These are phyloP conservation scores for Ganaspis sp. DNA, from an alignment of 1,140 invertebrate species.

Conservation along the genomic window DNA sequence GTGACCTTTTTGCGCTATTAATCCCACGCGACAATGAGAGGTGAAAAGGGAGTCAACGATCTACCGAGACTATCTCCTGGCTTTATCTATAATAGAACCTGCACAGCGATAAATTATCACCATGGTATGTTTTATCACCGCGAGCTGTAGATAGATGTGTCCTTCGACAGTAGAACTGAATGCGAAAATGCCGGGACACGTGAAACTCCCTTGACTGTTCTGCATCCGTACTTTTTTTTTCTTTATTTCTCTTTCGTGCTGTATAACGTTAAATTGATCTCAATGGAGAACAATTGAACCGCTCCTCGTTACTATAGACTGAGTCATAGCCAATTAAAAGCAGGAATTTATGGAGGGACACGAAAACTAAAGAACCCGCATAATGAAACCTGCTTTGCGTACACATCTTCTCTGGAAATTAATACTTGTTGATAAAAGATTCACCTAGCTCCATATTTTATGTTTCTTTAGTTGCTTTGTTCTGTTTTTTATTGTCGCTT, in stretches of 20 bases:
- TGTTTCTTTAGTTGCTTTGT: no score
- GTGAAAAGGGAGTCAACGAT: not conserved
- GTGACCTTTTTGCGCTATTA: not conserved
- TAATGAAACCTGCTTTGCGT: slow-evolving; percentile 8
- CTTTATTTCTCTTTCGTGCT: not conserved
- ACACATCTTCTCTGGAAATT: not conserved
- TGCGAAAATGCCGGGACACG: not conserved
- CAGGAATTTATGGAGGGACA: slow-evolving; percentile 46
- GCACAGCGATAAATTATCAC: not conserved
- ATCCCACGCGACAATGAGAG: not conserved
- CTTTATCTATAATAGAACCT: not conserved
- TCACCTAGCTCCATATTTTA: no score
- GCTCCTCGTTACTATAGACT: slow-evolving; percentile 52
- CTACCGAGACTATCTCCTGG: not conserved
- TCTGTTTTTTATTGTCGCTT: no score
- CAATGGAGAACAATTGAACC: slow-evolving; percentile 60
- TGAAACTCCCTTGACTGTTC: not conserved
- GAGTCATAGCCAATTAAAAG: slow-evolving; percentile 59
- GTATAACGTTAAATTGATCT: slow-evolving; percentile 50
- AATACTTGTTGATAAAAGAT: not conserved
- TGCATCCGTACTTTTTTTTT: not conserved
- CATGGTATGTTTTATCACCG: not conserved
- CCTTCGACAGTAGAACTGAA: not conserved
- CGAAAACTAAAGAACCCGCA: slow-evolving; percentile 5
- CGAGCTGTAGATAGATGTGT: not conserved